Evolutionary conservation across 2,888 invertebrate species (phyloP).

Genomic region (Noctua pronuba): DNA sequence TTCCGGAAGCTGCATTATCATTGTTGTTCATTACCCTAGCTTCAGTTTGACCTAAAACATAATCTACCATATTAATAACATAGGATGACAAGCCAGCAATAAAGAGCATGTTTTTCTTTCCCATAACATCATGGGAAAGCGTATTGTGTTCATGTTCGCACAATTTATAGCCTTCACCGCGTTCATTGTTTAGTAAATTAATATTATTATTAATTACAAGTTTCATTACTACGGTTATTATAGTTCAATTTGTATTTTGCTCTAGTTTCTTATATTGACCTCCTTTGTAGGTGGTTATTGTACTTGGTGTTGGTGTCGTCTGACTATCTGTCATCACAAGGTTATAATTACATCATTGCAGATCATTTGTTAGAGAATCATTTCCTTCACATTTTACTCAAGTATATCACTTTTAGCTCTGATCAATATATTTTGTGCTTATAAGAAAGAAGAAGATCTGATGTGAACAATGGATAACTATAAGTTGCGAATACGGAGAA

Average conservation of each 20-base stretch:
- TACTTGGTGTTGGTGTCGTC: background rate
- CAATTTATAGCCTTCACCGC: slow-evolving; percentile 54
- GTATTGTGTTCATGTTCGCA: slow-evolving; percentile 55
- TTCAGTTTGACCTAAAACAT: slow-evolving; percentile 31
- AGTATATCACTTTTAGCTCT: background rate
- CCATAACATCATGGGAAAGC: slow-evolving; percentile 53
- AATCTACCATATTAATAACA: slow-evolving; percentile 39
- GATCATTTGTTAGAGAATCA: background rate
- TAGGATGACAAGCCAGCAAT: slow-evolving; percentile 46
- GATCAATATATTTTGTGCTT: background rate
- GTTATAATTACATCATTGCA: background rate
- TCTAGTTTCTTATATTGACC: slow-evolving; percentile 11
- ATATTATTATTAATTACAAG: slow-evolving; percentile 39
- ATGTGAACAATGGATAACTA: background rate
- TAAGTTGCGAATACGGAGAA: background rate
- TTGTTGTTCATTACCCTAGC: slow-evolving; percentile 1
- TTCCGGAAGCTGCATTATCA: background rate
- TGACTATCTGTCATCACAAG: background rate
- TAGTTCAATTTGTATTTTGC: slow-evolving; percentile 17
- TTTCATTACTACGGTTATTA: slow-evolving; percentile 31
- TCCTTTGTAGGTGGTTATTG: background rate
- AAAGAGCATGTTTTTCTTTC: slow-evolving; percentile 40
- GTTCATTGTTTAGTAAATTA: slow-evolving; percentile 38
- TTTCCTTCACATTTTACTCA: background rate
- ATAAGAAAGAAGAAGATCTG: background rate